These are phyloP conservation scores for Zaprionus taronus DNA, from an alignment of 1,140 invertebrate species.

Conservation along the genomic window DNA sequence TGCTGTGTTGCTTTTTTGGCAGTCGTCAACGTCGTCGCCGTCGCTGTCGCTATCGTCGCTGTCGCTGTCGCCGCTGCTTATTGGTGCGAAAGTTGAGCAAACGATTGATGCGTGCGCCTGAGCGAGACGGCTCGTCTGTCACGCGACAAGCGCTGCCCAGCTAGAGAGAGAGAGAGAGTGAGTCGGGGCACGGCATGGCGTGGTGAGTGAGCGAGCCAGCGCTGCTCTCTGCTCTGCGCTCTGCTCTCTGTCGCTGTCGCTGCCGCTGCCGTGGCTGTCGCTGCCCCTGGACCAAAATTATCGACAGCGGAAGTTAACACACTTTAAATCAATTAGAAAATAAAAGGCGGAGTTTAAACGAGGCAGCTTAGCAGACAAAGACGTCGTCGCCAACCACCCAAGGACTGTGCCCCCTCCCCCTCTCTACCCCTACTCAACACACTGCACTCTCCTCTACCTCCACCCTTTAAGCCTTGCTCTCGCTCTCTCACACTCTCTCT, in stretches of 20 bases:
- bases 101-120: slow-evolving; percentile 58
- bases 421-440: background rate
- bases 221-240: slow-evolving; percentile 11
- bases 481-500: background rate
- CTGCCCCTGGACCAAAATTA: slow-evolving; percentile 68
- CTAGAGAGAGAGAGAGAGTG: slow-evolving; percentile 13
- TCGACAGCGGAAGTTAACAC: slow-evolving; percentile 84
- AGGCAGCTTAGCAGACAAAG: slow-evolving; percentile 59
- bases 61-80: slow-evolving; percentile 62
- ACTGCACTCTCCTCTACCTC: background rate
- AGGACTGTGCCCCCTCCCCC: slow-evolving; percentile 1
- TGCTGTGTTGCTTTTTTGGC: slow-evolving; percentile 58
- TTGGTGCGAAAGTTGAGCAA: slow-evolving; percentile 73
- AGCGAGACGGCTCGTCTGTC: slow-evolving; percentile 49
- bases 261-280: background rate
- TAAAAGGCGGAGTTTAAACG: slow-evolving; percentile 83
- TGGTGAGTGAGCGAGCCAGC: slow-evolving; percentile 11
- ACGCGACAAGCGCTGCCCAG: slow-evolving; percentile 17
- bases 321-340: slow-evolving; percentile 84
- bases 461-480: background rate
- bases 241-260: background rate
- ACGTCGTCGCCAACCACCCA: slow-evolving; percentile 38
- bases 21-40: slow-evolving; percentile 47
- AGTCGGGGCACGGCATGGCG: slow-evolving; percentile 10
- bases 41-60: slow-evolving; percentile 20